phyloP scores from a whole-genome alignment of 2,888 invertebrate species.

The Kryphioiulus occultus region DNA sequence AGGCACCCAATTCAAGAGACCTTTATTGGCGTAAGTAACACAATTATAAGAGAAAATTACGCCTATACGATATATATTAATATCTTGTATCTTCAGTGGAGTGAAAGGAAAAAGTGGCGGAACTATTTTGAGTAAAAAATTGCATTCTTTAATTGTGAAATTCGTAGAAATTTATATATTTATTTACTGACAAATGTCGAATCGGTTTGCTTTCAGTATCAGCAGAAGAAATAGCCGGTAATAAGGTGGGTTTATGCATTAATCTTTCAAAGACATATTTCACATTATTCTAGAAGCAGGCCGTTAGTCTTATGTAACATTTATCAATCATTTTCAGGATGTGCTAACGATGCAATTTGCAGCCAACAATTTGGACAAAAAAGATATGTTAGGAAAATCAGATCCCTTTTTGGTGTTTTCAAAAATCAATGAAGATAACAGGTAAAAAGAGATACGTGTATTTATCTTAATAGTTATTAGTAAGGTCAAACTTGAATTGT shows the following conservation, averaged over 20 bases:
- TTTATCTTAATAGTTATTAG: no score
- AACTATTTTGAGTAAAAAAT: neutral
- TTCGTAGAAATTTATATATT: neutral
- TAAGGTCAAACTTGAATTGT: no score
- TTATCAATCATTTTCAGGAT: conserved; percentile 59
- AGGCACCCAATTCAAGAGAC: conserved; percentile 55
- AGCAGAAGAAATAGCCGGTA: conserved; percentile 47
- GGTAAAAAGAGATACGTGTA: no score
- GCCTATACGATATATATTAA: no score
- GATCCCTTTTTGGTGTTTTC: conserved; percentile 65
- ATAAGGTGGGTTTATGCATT: conserved; percentile 47
- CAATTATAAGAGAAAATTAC: no score
- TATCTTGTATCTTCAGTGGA: no score
- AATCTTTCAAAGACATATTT: no score
- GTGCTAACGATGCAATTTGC: conserved; percentile 60
- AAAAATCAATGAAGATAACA: conserved; percentile 64
- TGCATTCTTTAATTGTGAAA: neutral
- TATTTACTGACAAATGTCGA: neutral
- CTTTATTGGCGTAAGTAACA: conserved; percentile 48
- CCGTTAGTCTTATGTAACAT: no score
- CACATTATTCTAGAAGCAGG: no score
- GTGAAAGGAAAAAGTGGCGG: no score
- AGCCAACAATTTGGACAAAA: conserved; percentile 64
- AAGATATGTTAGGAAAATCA: conserved; percentile 66
- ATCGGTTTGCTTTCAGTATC: conserved; percentile 39